Conservation (phyloP, 1,140 invertebrate species). For the Bombus confusus region DNA sequence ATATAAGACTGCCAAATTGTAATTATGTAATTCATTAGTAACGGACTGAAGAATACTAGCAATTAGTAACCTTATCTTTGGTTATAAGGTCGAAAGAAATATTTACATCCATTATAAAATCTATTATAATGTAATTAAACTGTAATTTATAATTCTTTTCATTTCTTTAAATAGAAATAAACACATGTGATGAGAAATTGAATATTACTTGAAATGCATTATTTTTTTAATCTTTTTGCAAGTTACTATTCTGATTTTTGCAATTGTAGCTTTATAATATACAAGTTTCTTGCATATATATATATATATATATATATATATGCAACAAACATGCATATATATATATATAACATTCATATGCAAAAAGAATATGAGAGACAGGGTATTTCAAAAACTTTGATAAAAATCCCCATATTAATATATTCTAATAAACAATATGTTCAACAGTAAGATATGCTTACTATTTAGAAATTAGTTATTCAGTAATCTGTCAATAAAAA, state of each 20-base stretch:
- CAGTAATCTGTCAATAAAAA: constrained; percentile 41
- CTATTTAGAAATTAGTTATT: constrained; percentile 4
- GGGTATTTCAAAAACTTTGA: constrained; percentile 21
- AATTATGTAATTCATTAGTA: background rate
- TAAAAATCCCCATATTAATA: constrained; percentile 12
- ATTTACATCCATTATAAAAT: constrained; percentile 16
- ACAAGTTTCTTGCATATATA: background rate
- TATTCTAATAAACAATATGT: background rate
- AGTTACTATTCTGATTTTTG: background rate
- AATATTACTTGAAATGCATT: background rate
- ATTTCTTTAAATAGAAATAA: constrained; percentile 18
- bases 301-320: no score
- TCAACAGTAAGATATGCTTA: constrained; percentile 10
- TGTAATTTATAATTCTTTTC: background rate
- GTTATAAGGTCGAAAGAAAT: constrained; percentile 5
- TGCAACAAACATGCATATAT: no score
- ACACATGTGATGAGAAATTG: background rate
- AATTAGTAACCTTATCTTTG: constrained; percentile 24
- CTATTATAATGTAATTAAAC: background rate
- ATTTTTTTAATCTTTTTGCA: background rate
- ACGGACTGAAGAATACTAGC: background rate
- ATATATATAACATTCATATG: no score
- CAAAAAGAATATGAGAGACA: background rate
- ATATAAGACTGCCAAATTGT: constrained; percentile 1
- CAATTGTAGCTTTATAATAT: background rate